Percentiles rank a stretch among this genome's conserved stretches.
phyloP scores from a whole-genome alignment of 2,888 invertebrate species.

The Parthenolecanium corni region DNA sequence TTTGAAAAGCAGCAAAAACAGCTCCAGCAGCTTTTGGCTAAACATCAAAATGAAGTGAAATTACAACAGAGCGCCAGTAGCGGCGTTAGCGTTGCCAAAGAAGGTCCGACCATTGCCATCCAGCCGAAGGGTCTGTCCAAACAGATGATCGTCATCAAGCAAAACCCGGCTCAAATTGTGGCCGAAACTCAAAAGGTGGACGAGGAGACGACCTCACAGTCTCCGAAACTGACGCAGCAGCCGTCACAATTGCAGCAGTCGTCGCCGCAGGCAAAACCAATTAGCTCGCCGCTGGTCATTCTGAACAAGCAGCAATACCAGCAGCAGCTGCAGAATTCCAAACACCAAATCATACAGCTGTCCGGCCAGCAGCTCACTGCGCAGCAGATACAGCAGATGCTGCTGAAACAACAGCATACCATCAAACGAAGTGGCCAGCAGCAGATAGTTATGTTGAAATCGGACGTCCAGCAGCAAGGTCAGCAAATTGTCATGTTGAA shows the following conservation, averaged over 20 bases:
- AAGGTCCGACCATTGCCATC: neutral
- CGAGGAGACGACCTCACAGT: neutral
- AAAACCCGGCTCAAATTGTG: slow-evolving; percentile 17
- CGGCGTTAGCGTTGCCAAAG: neutral
- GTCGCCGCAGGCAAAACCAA: slow-evolving; percentile 1
- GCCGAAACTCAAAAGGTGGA: slow-evolving; percentile 11
- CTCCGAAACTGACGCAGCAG: neutral
- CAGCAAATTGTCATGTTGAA: slow-evolving; percentile 34
- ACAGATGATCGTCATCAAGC: slow-evolving; percentile 21
- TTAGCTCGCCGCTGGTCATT: slow-evolving; percentile 14
- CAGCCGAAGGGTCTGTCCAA: slow-evolving; percentile 12
- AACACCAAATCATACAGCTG: slow-evolving; percentile 31
- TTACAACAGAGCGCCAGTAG: slow-evolving; percentile 19
- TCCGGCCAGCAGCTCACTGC: slow-evolving; percentile 36
- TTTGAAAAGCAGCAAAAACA: slow-evolving; percentile 34
- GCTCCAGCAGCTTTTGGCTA: slow-evolving; percentile 32
- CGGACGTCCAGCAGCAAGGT: slow-evolving; percentile 35
- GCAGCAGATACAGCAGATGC: slow-evolving; percentile 35
- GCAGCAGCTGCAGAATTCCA: slow-evolving; percentile 28
- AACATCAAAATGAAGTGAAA: slow-evolving; percentile 29
- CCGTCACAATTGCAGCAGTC: neutral
- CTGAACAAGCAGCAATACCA: slow-evolving; percentile 23
- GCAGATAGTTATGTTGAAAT: slow-evolving; percentile 32
- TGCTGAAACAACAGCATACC: slow-evolving; percentile 33
- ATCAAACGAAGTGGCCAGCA: slow-evolving; percentile 32